These are phyloP conservation scores for Ptilonorhynchus violaceus DNA, from an alignment of 2,113 vertebrate genomes.

Conservation along the genomic window DNA sequence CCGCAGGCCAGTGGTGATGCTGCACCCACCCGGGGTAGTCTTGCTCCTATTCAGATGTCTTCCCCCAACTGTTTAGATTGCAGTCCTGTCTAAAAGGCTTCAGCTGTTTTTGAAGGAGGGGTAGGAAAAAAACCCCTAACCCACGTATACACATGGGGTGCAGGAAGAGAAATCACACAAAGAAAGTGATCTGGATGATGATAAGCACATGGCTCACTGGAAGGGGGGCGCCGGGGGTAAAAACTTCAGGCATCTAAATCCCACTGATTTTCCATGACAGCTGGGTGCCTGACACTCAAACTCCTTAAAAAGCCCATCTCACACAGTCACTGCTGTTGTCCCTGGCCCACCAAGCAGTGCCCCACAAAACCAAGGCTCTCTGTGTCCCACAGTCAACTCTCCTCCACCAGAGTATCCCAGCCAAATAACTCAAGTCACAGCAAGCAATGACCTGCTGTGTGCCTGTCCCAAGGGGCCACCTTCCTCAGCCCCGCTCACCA, in stretches of 20 bases:
- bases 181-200: conserved; percentile 48
- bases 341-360: neutral
- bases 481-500: neutral
- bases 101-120: neutral
- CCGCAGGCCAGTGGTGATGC: fast-evolving
- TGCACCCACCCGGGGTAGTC: neutral
- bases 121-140: neutral
- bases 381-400: neutral
- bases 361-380: neutral
- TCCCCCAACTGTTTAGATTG: neutral
- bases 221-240: neutral
- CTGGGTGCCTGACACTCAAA: neutral
- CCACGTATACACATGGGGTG: neutral
- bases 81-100: conserved; percentile 22
- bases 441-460: neutral
- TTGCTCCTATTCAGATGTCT: fast-evolving
- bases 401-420: neutral
- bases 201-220: conserved; percentile 43
- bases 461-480: neutral
- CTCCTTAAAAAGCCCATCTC: neutral
- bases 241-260: conserved; percentile 33
- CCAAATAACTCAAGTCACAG: neutral
- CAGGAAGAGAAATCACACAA: conserved; percentile 37
- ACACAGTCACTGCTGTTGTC: neutral
- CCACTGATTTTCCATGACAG: conserved; percentile 18